These are phyloP conservation scores for Microplitis manilae DNA, from an alignment of 2,888 invertebrate genomes.

Conservation along the genomic window DNA sequence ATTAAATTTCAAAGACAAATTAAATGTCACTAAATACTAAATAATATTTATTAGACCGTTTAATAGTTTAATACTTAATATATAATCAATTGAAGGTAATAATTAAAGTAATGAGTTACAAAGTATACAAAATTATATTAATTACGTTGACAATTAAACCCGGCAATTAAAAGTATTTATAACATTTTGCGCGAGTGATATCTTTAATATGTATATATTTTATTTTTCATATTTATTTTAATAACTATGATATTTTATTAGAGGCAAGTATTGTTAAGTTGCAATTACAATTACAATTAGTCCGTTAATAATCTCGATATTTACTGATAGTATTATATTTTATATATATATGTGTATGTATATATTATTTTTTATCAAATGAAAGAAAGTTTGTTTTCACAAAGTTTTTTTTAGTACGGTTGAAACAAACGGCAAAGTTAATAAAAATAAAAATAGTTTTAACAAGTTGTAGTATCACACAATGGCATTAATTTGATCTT, in stretches of 20 bases:
- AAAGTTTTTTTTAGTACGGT: background rate
- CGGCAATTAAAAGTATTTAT: background rate
- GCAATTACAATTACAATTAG: slow-evolving; percentile 7
- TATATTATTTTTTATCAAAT: background rate
- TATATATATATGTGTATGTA: background rate
- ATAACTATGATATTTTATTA: background rate
- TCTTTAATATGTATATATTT: background rate
- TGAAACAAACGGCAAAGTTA: background rate
- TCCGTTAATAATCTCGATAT: background rate
- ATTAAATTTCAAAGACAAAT: background rate
- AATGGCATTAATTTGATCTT: slow-evolving; percentile 16
- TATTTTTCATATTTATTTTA: background rate
- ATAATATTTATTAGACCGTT: background rate
- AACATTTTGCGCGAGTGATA: background rate
- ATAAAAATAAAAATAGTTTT: slow-evolving; percentile 6
- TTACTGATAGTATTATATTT: background rate
- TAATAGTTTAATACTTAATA: background rate
- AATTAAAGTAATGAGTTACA: background rate
- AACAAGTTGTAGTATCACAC: slow-evolving; percentile 8
- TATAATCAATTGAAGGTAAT: background rate
- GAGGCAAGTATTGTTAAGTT: slow-evolving; percentile 8
- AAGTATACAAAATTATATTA: background rate
- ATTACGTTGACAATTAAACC: background rate
- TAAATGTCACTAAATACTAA: background rate
- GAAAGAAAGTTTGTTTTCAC: background rate